These are phyloP conservation scores for Parambassis ranga DNA, from an alignment of 2,797 vertebrate genomes.

Conservation along the genomic window DNA sequence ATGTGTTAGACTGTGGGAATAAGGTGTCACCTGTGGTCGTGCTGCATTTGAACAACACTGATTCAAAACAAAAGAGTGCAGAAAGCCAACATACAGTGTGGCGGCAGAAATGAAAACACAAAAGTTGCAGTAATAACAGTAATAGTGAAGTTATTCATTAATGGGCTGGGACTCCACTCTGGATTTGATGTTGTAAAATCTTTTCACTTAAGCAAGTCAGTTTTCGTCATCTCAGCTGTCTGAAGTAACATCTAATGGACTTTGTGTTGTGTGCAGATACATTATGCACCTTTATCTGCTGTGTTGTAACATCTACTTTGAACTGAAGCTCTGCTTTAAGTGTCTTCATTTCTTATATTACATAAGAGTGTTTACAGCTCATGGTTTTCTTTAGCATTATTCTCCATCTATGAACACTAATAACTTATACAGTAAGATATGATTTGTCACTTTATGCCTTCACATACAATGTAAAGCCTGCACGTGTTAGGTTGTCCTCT, in stretches of 20 bases:
- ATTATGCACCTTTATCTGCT: slow-evolving; percentile 45
- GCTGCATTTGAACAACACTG: neutral
- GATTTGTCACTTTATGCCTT: neutral
- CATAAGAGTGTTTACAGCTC: neutral
- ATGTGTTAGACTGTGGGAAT: neutral
- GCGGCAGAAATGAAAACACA: neutral
- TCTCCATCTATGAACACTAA: neutral
- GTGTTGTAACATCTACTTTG: slow-evolving; percentile 72
- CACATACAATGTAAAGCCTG: neutral
- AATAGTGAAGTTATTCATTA: neutral
- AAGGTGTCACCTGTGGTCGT: neutral
- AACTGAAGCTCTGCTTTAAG: slow-evolving; percentile 51
- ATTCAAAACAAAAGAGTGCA: neutral
- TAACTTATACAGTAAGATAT: neutral
- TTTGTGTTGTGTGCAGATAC: slow-evolving; percentile 46
- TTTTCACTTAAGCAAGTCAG: neutral
- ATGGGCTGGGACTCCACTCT: neutral
- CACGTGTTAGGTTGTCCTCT: no score
- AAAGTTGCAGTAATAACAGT: neutral
- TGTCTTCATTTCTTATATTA: neutral
- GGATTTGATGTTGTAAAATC: neutral
- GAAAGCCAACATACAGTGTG: neutral
- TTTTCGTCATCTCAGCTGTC: neutral
- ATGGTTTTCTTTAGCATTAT: neutral
- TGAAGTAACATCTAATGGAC: slow-evolving; percentile 33